Evolutionary conservation across 1,140 invertebrate genomes (phyloP), one percentile per base, ranked within the genome.

Genomic region (Bradysia coprophila): DNA sequence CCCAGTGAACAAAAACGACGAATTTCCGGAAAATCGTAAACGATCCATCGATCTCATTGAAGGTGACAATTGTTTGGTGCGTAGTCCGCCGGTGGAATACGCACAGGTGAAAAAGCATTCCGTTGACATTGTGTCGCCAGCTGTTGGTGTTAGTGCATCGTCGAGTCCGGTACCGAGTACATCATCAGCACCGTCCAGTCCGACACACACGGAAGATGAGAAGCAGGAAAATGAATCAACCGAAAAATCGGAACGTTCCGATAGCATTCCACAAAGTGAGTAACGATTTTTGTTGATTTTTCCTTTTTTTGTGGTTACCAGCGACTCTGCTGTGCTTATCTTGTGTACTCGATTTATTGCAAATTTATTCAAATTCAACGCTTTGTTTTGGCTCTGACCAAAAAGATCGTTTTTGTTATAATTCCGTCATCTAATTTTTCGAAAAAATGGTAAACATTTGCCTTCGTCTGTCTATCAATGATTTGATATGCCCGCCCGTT

Each of bases 191-290:
- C 65, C 62, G 1, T 66, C 63, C 10, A 68, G 65, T 32, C 66
- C 67, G 0, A 53, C 64, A 10, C 61, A 64, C 42, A 66, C 63
- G 0, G 66, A 67, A 46, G 61, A 67, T 40, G 67, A 69, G 43
- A 68, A 69, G 45, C 65, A 67, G 49, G 67, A 68, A 46, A 56
- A 65, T 22, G 67, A 68, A 48, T 56, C 57, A 40, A 68, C 66
- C 22, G 66, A 68, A 51, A 69, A 69, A 48, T 54, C 56, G 11
- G 56, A 60, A 33, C 16, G 28, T 5, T 15, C 3, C 21, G 38
- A 39, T 21, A 13, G 23, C n/a, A 39, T 39, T 18, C 22, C n/a
- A 16, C 10, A 11, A 16, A 36, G 33, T 36, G 9, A 36, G 15
- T 36, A n/a, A 9, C 15, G 21, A 18, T 9, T 20, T 38, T 19